A percentile compares a stretch with the other conserved stretches of the same genome.
These are phyloP conservation scores for Drosophila vallismaia DNA, from an alignment of 2,888 invertebrate genomes.

Conservation along the genomic window DNA sequence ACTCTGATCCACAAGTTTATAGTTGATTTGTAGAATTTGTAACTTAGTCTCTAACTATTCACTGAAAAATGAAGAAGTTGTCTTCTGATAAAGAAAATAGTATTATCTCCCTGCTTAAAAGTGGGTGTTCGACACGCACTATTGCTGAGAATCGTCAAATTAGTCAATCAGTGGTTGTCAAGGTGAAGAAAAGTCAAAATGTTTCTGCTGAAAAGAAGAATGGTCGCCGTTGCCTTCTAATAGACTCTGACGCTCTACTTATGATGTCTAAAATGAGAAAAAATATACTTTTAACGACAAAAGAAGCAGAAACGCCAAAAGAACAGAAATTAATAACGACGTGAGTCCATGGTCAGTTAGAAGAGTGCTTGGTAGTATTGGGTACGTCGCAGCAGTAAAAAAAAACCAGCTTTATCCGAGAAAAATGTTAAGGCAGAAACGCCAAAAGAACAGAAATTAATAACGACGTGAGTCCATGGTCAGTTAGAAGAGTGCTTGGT, in stretches of 20 bases:
- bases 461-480: constrained; percentile 21
- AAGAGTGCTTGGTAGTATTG: constrained; percentile 16
- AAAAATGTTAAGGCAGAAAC: constrained; percentile 8
- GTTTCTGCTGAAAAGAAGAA: too few relatives aligned
- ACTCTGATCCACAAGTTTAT: too few relatives aligned
- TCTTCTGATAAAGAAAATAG: not conserved
- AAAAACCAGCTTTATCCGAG: constrained; percentile 19
- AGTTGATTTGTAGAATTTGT: too few relatives aligned
- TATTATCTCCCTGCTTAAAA: not conserved
- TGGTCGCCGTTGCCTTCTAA: not conserved
- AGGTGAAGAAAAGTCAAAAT: too few relatives aligned
- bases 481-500: constrained; percentile 21
- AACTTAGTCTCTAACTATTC: too few relatives aligned
- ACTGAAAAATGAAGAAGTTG: too few relatives aligned
- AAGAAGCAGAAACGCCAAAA: not conserved
- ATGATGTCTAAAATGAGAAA: constrained; percentile 26
- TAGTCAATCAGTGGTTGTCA: too few relatives aligned
- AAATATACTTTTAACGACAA: constrained; percentile 9
- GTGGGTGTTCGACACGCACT: too few relatives aligned
- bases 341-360: constrained; percentile 23
- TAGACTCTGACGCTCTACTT: constrained; percentile 18
- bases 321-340: constrained; percentile 9
- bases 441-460: constrained; percentile 1
- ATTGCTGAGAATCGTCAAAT: too few relatives aligned
- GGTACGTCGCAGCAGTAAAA: constrained; percentile 18